Evolutionary conservation across 2,888 invertebrate species (phyloP), one percentile per base, ranked within the genome.

Genomic region (Cephus nigrinus): DNA sequence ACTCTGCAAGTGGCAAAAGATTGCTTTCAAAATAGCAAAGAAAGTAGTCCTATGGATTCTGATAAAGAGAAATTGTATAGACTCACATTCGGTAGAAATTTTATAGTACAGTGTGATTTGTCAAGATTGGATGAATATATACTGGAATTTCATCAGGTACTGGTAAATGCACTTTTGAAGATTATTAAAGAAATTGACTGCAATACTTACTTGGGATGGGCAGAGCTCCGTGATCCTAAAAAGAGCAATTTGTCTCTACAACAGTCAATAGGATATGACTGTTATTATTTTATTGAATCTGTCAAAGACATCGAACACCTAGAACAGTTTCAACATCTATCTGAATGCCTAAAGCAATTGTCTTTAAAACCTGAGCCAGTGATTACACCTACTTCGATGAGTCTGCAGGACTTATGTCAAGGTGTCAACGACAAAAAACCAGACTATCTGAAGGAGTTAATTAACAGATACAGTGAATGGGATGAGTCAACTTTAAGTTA

Each of bases 201-300:
- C 30, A 82, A 86, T 4, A 86, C 85, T 76, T 91, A 88, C 71
- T 68, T 91, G 3, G 83, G 81, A 4, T 91, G 91, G 91, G 87
- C 84, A 4, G 89, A 88, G 68, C 32, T 88, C 23, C 83, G 89
- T 4, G 87, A 89, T 4, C 78, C 80, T 23, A 86, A 88, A 5
- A 86, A 88, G 68, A 78, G 77, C 0, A 79, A 79, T 4, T 81
- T 88, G 3, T 85, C 88, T 11, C 78, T 91, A 12, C 91, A 91
- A 78, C 84, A 85, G 74, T 84, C 88, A 3, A 84, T 91, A 31
- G 88, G 90, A 23, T 79, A 86, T 3, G 89, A 88, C 33, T 88
- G 88, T 77, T 84, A 88, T 40, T 76, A 83, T 12, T 85, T 90
- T 4, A 76, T 86, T 1, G 83, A 89, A 35, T 80, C 84, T 40